Percentiles rank a stretch among this genome's conserved stretches.
phyloP scores from a whole-genome alignment of 23 tunicate species.

The Botrylloides violaceus region DNA sequence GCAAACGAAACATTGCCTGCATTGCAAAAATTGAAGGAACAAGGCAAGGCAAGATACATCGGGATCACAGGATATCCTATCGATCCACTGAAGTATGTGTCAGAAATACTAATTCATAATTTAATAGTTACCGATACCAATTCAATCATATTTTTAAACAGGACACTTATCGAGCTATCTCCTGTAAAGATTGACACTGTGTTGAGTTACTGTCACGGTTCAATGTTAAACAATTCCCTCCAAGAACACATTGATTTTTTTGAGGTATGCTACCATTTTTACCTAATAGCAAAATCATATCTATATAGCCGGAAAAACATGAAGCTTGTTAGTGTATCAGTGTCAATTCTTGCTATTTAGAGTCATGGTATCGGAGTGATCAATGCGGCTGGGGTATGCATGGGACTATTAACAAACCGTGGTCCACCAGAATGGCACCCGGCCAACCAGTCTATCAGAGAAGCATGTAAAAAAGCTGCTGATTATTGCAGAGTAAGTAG shows the following conservation, averaged over 20 bases:
- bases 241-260: slow-evolving; percentile 50
- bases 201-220: slow-evolving; percentile 80
- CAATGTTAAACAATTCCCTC: slow-evolving; percentile 61
- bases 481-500: slow-evolving; percentile 53
- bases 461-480: slow-evolving; percentile 49
- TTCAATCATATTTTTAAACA: too few relatives aligned
- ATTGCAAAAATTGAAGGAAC: slow-evolving; percentile 62
- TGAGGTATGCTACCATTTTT: slow-evolving; percentile 17
- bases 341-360: too few relatives aligned
- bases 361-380: slow-evolving; percentile 63
- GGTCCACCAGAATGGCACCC: slow-evolving; percentile 93
- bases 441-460: slow-evolving; percentile 32
- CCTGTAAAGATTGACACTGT: slow-evolving; percentile 72
- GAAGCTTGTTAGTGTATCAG: too few relatives aligned
- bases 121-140: background rate
- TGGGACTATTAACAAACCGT: slow-evolving; percentile 69
- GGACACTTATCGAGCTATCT: slow-evolving; percentile 58
- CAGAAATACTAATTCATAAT: too few relatives aligned
- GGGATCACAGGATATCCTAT: slow-evolving; percentile 89
- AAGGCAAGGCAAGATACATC: slow-evolving; percentile 77
- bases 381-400: slow-evolving; percentile 69
- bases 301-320: background rate
- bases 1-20: slow-evolving; percentile 88
- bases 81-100: slow-evolving; percentile 35
- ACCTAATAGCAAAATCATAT: background rate